These are phyloP conservation scores for Raja brachyura DNA, from an alignment of 2,113 vertebrate species.

Conservation along the genomic window DNA sequence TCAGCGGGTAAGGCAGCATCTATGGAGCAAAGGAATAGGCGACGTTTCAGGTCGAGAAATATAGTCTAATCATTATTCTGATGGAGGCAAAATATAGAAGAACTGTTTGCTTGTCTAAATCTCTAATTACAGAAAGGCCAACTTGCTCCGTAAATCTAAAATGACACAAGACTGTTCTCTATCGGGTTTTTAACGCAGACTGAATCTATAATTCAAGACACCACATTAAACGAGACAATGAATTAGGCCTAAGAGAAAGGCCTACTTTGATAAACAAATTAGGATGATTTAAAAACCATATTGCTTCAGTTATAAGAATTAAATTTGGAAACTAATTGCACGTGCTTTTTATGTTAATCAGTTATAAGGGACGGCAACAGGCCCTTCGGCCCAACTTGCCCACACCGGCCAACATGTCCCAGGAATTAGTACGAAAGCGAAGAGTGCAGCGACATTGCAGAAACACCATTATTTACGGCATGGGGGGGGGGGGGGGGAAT, in stretches of 20 bases:
- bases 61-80: background rate
- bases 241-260: too few species aligned
- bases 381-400: too few species aligned
- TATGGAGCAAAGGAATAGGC: too few species aligned
- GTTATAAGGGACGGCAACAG: too few species aligned
- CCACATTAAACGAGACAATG: background rate
- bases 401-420: too few species aligned
- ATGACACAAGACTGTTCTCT: background rate
- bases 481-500: too few species aligned
- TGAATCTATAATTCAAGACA: background rate
- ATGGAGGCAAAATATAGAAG: background rate
- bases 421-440: background rate
- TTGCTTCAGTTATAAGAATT: background rate
- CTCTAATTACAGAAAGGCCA: background rate
- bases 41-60: too few species aligned
- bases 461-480: background rate
- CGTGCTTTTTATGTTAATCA: background rate
- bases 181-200: background rate
- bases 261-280: background rate
- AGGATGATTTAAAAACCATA: background rate
- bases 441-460: background rate
- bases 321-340: background rate
- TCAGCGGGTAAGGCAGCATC: too few species aligned
- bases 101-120: background rate
- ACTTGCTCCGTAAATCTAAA: background rate